Conservation (phyloP, 2,797 vertebrate genomes). For the Buphagus erythrorhynchus region DNA sequence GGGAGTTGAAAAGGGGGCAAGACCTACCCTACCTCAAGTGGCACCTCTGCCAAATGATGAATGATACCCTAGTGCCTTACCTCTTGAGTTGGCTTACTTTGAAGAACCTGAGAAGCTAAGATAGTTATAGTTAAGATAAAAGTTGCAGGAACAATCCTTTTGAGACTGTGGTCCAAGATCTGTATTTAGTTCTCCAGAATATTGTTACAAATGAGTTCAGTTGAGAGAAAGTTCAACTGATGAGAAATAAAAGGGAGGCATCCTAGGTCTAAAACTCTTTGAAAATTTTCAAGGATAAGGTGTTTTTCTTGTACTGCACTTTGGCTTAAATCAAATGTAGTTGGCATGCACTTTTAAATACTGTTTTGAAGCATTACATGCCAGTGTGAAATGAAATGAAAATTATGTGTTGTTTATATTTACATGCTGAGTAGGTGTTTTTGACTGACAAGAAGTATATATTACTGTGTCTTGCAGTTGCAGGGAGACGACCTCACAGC, state of each 20-base stretch:
- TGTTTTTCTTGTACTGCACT: not conserved
- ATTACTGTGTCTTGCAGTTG: not conserved
- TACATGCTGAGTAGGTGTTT: constrained; percentile 35
- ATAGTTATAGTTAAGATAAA: not conserved
- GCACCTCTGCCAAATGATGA: not conserved
- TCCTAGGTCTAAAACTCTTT: not conserved
- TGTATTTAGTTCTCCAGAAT: not conserved
- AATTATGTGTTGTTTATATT: constrained; percentile 55
- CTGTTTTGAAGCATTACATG: constrained; percentile 16
- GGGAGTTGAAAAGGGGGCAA: not conserved
- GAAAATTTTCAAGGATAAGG: not conserved
- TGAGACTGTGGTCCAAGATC: not conserved
- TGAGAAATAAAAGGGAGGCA: not conserved
- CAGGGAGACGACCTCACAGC: not conserved
- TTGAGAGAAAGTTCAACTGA: not conserved
- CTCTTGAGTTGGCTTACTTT: not conserved
- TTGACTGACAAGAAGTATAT: constrained; percentile 17
- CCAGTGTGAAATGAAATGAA: constrained; percentile 27
- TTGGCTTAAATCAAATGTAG: constrained; percentile 2
- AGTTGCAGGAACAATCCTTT: not conserved
- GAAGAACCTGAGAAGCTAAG: not conserved
- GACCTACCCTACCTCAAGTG: not conserved
- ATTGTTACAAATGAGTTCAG: not conserved
- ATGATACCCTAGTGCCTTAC: not conserved
- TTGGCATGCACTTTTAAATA: not conserved